Base-by-base conservation (phyloP, 2,888 invertebrate species). In the Metallyticus violacea region DNA sequence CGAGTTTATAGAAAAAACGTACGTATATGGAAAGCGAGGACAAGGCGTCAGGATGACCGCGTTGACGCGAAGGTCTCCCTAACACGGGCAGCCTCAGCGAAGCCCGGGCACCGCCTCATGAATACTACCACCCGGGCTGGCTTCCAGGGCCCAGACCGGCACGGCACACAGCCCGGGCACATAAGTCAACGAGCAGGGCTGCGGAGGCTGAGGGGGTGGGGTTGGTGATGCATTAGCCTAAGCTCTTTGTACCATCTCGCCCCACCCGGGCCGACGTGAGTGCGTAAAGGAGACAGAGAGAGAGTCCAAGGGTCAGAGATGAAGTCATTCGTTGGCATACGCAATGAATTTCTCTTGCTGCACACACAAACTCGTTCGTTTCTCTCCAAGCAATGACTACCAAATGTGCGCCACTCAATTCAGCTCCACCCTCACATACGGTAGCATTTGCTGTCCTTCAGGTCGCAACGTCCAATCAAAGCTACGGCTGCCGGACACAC, bases 161-260 rank as follows among this genome's bases (percentile, higher is more conserved):
- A 78, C 84, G 78, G 82, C 26, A 78, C 84, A n/a, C 84, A 78
- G 85, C 87, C 85, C 80, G 80, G 82, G 77, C 85, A 28, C 85
- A 85, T 87, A 87, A 87, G 87, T 87, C 87, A 87, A 81, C 85
- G 40, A 78, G 83, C 29, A 62, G 26, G 62, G 30, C 26, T 26
- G 29, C 30, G 6, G n/a, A 29, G 82, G 83, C 82, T 78, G 77
- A 30, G 79, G 77, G 80, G 85, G 87, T 81, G 77, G 29, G 78
- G 30, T 76, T 81, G 87, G 81, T 87, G 85, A 87, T 87, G 85
- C 87, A 87, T 87, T 87, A 87, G 85, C 80, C 85, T 87, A 87
- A 87, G 87, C 87, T 85, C 87, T 87, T 87, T 87, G 87, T 87
- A 82, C n/a, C n/a, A n/a, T n/a, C n/a, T n/a, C n/a, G n/a, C n/a